Evolutionary conservation across 2,888 invertebrate species (phyloP).

Genomic region (Stenoptilia bipunctidactyla): DNA sequence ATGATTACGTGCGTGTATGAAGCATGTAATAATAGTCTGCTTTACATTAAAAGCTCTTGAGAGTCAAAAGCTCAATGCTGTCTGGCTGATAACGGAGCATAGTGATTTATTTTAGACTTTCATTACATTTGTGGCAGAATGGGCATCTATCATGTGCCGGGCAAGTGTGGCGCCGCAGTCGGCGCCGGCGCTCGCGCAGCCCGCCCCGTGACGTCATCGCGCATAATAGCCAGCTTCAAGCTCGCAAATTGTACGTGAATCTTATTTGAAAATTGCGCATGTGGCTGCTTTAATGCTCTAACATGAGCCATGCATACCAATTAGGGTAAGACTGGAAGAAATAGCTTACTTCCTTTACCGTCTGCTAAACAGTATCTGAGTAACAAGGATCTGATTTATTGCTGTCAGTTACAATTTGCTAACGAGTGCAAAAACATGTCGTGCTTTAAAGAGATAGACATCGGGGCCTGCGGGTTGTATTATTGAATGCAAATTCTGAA

Average conservation of each 20-base stretch:
- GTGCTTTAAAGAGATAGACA: slow-evolving; percentile 46
- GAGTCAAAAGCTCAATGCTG: slow-evolving; percentile 20
- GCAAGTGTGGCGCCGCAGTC: slow-evolving; percentile 56
- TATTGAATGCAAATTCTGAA: slow-evolving; percentile 57
- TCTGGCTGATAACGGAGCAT: slow-evolving; percentile 32
- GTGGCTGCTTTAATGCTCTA: slow-evolving; percentile 11
- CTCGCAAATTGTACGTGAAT: slow-evolving; percentile 2
- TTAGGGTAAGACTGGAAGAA: slow-evolving; percentile 22
- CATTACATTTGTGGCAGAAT: slow-evolving; percentile 27
- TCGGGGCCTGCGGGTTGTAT: slow-evolving; percentile 36
- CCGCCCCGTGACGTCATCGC: slow-evolving; percentile 37
- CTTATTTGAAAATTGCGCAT: slow-evolving; percentile 18
- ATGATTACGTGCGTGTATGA: no score
- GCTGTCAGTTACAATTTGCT: slow-evolving; percentile 58
- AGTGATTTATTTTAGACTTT: slow-evolving; percentile 48
- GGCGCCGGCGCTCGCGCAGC: slow-evolving; percentile 39
- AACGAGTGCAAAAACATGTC: slow-evolving; percentile 54
- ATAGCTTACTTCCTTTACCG: slow-evolving; percentile 25
- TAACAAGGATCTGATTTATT: slow-evolving; percentile 40
- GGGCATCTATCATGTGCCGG: slow-evolving; percentile 50
- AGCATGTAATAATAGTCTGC: background rate
- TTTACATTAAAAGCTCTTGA: slow-evolving; percentile 32
- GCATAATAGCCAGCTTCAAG: background rate
- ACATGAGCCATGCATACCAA: slow-evolving; percentile 18
- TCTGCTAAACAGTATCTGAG: slow-evolving; percentile 19